A percentile compares a stretch with the other conserved stretches of the same genome.
Conservation (phyloP, 1,140 invertebrate genomes). For the Ceratitis capitata region DNA sequence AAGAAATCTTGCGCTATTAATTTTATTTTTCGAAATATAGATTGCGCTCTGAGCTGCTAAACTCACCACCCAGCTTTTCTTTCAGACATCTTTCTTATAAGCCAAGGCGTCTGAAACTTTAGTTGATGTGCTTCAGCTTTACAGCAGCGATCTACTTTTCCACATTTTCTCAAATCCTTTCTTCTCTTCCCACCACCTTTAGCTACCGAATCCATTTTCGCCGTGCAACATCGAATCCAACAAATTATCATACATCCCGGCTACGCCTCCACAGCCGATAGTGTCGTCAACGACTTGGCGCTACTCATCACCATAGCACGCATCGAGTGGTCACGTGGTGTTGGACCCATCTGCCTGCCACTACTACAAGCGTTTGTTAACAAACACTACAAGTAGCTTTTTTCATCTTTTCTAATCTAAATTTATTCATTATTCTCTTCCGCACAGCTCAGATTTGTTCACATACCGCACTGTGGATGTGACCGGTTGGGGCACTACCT, state of each 20-base stretch:
- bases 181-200: not conserved
- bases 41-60: too few species aligned
- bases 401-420: not conserved
- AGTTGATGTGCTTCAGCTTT: too few species aligned
- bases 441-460: slow-evolving; percentile 44
- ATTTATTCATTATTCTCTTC: not conserved
- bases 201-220: slow-evolving; percentile 53
- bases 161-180: not conserved
- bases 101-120: too few species aligned
- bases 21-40: too few species aligned
- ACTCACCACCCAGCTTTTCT: too few species aligned
- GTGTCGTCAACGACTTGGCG: slow-evolving; percentile 54
- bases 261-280: slow-evolving; percentile 45
- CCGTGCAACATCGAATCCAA: slow-evolving; percentile 50
- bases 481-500: slow-evolving; percentile 56
- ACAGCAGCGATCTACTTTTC: not conserved
- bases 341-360: slow-evolving; percentile 60
- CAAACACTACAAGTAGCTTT: not conserved
- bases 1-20: not conserved
- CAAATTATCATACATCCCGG: slow-evolving; percentile 51
- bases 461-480: slow-evolving; percentile 51
- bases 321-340: slow-evolving; percentile 56
- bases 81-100: too few species aligned
- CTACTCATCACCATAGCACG: slow-evolving; percentile 47
- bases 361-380: slow-evolving; percentile 50